Base-by-base conservation (phyloP, 1,140 invertebrate species). In the Melitaea cinxia region DNA sequence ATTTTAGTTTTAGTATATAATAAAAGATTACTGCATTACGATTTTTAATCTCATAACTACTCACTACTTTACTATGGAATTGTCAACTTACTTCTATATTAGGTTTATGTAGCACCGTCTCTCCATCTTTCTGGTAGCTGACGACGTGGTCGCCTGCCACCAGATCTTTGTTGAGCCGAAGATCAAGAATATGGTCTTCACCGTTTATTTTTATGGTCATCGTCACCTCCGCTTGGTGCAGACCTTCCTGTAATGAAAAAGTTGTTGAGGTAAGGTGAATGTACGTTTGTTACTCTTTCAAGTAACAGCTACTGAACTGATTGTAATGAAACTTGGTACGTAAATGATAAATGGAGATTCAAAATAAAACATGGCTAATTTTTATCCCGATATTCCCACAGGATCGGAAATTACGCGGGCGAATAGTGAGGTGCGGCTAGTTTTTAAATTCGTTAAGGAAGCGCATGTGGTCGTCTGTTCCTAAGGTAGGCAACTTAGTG, bases 151-250 rank as follows among this genome's bases (percentile, higher is more conserved):
- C 93, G 35, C 93, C 92, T 0, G 96, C 93, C 58, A 97, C 92
- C 23, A 97, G 92, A 75, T 96, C 94, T 72, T 94, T 94, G 87
- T 97, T 97, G 68, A 96, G 92, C 73, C 94, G 92, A 50, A 97
- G 91, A 86, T 97, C 95, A 73, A 96, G 89, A 55, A 94, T 82
- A 42, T 94, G 92, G 52, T 94, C 92, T 77, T 93, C 89, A 21
- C 93, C 94, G 72, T 95, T 92, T 33, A 96, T 83, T 68, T 93
- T 91, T 76, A 96, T 92, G 42, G 88, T 93, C 58, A 97, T 88
- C 62, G 93, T 94, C 77, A 97, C 86, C 77, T 95, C 92, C 61
- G 94, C 91, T 61, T 94, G 88, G 84, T 97, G 95, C 12, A 92
- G 88, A 57, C 93, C 93, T 69, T 93, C 92, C 95, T 96, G 92